Conservation (phyloP, 2,797 vertebrate species). For the Amblyopsis hoosieri region DNA sequence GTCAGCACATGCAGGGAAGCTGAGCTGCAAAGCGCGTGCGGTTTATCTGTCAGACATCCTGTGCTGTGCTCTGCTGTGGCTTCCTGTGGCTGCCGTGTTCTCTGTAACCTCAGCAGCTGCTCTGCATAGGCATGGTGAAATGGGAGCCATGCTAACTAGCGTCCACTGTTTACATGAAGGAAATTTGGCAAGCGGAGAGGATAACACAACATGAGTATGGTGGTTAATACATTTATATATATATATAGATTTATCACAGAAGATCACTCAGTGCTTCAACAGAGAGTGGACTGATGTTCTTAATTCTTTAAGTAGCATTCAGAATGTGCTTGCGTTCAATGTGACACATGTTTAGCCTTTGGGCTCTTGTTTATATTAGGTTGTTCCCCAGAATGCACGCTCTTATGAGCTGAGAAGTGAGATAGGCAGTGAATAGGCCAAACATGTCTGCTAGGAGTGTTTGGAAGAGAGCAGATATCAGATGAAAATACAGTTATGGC, state of each 20-base stretch:
- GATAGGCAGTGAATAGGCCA: conserved; percentile 3
- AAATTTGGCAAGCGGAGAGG: conserved; percentile 30
- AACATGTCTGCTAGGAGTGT: conserved; percentile 1
- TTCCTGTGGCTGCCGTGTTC: conserved; percentile 21
- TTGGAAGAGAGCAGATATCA: conserved; percentile 6
- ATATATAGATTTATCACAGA: neutral
- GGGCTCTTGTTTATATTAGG: conserved; percentile 14
- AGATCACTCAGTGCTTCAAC: neutral
- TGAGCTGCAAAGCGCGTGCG: conserved; percentile 25
- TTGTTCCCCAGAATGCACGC: conserved; percentile 12
- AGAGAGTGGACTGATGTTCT: too few species aligned
- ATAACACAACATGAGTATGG: conserved; percentile 13
- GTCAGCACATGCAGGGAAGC: neutral
- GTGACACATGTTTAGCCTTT: conserved; percentile 3
- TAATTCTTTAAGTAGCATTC: too few species aligned
- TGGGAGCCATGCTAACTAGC: neutral
- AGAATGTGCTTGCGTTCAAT: conserved; percentile 4
- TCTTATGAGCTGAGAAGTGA: conserved; percentile 3
- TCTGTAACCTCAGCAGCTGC: conserved; percentile 38
- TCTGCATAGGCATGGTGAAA: conserved; percentile 11
- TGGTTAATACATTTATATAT: neutral
- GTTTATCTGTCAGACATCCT: conserved; percentile 31
- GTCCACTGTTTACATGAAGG: conserved; percentile 35
- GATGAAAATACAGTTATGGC: conserved; percentile 9
- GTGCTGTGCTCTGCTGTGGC: conserved; percentile 11